phyloP scores from a whole-genome alignment of 2,113 vertebrate species.

The Anolis sagrei region DNA sequence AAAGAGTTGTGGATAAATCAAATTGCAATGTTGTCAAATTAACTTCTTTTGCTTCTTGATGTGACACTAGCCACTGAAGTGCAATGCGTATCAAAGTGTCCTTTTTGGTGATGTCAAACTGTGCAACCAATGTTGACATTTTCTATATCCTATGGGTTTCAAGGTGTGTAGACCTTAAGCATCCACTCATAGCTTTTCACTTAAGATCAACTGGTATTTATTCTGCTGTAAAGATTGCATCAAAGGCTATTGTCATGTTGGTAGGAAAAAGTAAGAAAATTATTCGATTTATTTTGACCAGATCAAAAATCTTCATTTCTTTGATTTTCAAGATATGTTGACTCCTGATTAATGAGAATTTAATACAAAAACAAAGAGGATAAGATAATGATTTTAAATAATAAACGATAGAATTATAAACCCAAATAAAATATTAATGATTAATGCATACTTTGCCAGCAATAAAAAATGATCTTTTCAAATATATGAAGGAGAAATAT shows the following conservation, averaged over 20 bases:
- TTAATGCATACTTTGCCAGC: neutral
- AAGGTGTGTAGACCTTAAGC: constrained; percentile 53
- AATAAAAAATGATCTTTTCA: neutral
- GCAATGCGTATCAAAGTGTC: constrained; percentile 64
- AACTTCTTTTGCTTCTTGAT: constrained; percentile 63
- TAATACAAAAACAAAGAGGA: neutral
- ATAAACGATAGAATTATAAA: too few relatives aligned
- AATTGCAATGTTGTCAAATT: constrained; percentile 61
- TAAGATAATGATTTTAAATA: neutral
- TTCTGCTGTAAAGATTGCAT: constrained; percentile 56
- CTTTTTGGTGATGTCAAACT: constrained; percentile 60
- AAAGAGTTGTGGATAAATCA: constrained; percentile 61
- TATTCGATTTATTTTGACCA: constrained; percentile 40
- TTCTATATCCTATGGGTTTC: constrained; percentile 42
- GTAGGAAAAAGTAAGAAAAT: constrained; percentile 56
- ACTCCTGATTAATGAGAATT: constrained; percentile 33
- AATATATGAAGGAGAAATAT: neutral
- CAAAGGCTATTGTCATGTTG: constrained; percentile 56
- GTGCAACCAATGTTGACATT: constrained; percentile 35
- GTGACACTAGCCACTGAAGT: constrained; percentile 62
- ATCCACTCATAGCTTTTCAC: constrained; percentile 67
- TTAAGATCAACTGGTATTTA: constrained; percentile 69
- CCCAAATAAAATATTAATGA: too few relatives aligned
- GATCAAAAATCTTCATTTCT: constrained; percentile 33
- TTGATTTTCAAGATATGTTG: constrained; percentile 53